These are phyloP conservation scores for Hecatera dysodea DNA, from an alignment of 2,888 invertebrate genomes.

Conservation along the genomic window DNA sequence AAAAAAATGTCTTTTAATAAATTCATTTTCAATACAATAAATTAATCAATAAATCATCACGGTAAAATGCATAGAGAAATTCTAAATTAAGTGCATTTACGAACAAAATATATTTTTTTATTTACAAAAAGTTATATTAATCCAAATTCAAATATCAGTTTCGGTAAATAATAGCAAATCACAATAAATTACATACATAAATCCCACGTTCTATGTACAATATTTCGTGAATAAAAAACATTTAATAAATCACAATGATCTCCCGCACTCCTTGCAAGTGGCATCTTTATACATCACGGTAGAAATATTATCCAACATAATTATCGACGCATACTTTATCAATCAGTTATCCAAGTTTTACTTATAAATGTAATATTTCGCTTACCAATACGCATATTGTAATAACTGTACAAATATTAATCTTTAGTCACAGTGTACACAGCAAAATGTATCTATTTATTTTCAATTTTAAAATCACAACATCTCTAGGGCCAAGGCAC, in stretches of 20 bases:
- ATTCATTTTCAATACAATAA: constrained; percentile 64
- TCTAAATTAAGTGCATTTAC: constrained; percentile 68
- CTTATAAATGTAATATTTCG: constrained; percentile 56
- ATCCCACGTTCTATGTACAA: constrained; percentile 58
- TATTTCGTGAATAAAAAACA: constrained; percentile 56
- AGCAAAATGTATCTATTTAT: constrained; percentile 63
- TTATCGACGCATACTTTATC: constrained; percentile 38
- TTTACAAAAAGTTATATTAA: constrained; percentile 71
- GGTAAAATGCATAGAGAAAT: constrained; percentile 70
- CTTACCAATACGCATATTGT: constrained; percentile 68
- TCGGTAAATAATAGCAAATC: constrained; percentile 65
- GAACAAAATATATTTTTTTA: constrained; percentile 67
- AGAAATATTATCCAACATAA: constrained; percentile 49
- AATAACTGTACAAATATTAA: constrained; percentile 70
- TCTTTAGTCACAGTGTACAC: constrained; percentile 62
- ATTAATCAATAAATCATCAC: constrained; percentile 75
- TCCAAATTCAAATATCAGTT: constrained; percentile 65
- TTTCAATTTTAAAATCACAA: constrained; percentile 82
- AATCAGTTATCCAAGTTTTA: constrained; percentile 50
- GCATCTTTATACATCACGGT: constrained; percentile 46
- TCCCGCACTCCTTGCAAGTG: constrained; percentile 49
- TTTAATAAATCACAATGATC: constrained; percentile 62
- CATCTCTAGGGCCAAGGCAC: constrained; percentile 88
- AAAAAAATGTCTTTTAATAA: constrained; percentile 80
- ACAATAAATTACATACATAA: constrained; percentile 58